Percentiles rank a stretch among this genome's conserved stretches.
Conservation (phyloP, 2,797 vertebrate genomes). For the Hoplostethus mediterraneus region DNA sequence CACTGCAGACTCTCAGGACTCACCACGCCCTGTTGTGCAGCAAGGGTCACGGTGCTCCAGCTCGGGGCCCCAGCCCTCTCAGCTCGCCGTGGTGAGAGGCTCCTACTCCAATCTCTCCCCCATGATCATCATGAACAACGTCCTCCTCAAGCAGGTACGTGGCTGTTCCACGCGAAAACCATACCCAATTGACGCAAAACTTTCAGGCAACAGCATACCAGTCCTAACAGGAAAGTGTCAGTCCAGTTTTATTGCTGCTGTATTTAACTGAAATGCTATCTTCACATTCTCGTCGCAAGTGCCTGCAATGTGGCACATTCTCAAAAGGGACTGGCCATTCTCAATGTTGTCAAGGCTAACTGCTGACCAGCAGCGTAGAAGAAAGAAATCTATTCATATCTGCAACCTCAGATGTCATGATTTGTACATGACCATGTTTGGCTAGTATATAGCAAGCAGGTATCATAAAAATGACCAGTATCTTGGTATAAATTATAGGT, state of each 20-base stretch:
- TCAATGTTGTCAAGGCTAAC: neutral
- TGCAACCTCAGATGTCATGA: neutral
- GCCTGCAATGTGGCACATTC: neutral
- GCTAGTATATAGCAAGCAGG: neutral
- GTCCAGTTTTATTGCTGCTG: neutral
- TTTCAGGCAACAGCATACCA: neutral
- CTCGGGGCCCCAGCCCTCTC: constrained; percentile 68
- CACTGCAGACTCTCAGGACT: constrained; percentile 86
- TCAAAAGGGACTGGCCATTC: constrained; percentile 1
- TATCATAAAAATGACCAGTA: neutral
- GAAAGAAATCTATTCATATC: neutral
- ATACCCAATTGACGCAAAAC: neutral
- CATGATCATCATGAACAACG: constrained; percentile 95
- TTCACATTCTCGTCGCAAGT: neutral
- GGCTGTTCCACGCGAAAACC: too few species aligned
- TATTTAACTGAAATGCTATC: neutral
- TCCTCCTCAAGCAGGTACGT: constrained; percentile 91
- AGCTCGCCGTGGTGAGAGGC: constrained; percentile 76
- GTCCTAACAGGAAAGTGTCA: neutral
- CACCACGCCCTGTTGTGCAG: constrained; percentile 57
- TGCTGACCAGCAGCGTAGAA: neutral
- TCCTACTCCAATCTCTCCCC: constrained; percentile 87
- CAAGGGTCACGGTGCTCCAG: constrained; percentile 35
- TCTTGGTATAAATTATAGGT: neutral
- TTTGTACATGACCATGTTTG: neutral